These are phyloP conservation scores for Dicaeum eximium DNA, from an alignment of 2,113 vertebrate genomes.

Conservation along the genomic window DNA sequence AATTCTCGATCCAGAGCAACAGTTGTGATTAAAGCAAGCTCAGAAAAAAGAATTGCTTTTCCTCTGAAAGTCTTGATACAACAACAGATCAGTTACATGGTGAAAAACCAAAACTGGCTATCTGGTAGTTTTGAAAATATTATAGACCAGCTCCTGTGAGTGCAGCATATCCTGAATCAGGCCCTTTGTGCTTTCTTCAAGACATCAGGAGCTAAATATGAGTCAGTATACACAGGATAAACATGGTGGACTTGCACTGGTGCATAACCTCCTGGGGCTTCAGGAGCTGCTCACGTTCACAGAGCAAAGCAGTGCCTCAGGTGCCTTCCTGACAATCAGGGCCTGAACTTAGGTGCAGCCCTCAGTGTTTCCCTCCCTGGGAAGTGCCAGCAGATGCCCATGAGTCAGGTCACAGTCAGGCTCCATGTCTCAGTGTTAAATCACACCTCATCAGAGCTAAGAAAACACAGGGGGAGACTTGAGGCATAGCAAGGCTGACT, in stretches of 20 bases:
- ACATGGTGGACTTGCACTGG: accelerated
- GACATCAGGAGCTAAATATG: not conserved
- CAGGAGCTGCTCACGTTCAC: not conserved
- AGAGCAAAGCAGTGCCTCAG: not conserved
- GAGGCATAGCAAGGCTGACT: not conserved
- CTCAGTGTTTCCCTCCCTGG: not conserved
- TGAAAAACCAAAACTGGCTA: not conserved
- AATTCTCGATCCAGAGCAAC: not conserved
- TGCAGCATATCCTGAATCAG: not conserved
- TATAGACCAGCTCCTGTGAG: not conserved
- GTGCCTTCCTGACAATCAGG: not conserved
- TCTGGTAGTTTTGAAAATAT: not conserved
- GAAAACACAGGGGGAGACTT: not conserved
- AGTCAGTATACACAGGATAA: not conserved
- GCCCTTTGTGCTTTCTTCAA: not conserved
- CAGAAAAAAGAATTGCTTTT: not conserved
- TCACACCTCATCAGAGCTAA: not conserved
- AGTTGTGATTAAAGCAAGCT: not conserved
- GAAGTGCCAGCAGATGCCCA: not conserved
- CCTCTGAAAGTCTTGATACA: not conserved
- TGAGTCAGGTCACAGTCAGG: not conserved
- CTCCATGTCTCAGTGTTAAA: not conserved
- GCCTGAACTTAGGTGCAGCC: not conserved
- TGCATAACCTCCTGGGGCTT: not conserved
- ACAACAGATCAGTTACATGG: not conserved